Conservation (phyloP, 2,888 invertebrate species). For the Eupithecia vulgata region DNA sequence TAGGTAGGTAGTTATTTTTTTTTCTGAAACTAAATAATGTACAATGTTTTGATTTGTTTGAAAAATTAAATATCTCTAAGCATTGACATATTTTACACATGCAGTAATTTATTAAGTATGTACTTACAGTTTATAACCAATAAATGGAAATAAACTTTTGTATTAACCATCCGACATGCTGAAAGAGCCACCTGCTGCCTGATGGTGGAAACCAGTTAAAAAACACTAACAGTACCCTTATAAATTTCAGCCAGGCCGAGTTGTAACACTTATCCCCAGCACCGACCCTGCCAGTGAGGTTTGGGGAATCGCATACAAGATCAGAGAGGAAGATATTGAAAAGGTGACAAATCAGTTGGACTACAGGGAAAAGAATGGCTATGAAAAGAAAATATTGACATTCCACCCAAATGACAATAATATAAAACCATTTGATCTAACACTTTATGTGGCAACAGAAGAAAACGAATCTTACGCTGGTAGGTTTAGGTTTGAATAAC, state of each 20-base stretch:
- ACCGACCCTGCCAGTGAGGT: constrained; percentile 86
- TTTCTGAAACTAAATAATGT: too few species aligned
- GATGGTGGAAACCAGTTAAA: not conserved
- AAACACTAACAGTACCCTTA: not conserved
- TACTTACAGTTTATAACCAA: not conserved
- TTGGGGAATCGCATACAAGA: constrained; percentile 97
- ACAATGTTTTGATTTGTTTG: too few species aligned
- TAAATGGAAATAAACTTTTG: not conserved
- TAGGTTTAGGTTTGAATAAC: too few species aligned
- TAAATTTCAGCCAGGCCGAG: constrained; percentile 90
- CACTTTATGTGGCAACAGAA: constrained; percentile 92
- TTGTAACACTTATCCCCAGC: constrained; percentile 91
- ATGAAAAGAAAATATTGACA: constrained; percentile 87
- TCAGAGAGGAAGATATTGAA: constrained; percentile 87
- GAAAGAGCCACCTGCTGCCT: not conserved
- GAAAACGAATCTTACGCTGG: constrained; percentile 91
- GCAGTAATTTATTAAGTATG: too few species aligned
- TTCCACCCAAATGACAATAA: constrained; percentile 86
- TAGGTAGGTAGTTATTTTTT: too few species aligned
- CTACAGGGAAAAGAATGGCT: constrained; percentile 96
- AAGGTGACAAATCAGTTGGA: constrained; percentile 92
- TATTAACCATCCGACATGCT: not conserved
- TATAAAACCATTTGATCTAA: constrained; percentile 86
- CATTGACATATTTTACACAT: too few species aligned
- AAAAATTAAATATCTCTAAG: too few species aligned